A percentile compares a stretch with the other conserved stretches of the same genome.
Conservation (phyloP, 2,113 vertebrate genomes). For the Gymnogyps californianus region DNA sequence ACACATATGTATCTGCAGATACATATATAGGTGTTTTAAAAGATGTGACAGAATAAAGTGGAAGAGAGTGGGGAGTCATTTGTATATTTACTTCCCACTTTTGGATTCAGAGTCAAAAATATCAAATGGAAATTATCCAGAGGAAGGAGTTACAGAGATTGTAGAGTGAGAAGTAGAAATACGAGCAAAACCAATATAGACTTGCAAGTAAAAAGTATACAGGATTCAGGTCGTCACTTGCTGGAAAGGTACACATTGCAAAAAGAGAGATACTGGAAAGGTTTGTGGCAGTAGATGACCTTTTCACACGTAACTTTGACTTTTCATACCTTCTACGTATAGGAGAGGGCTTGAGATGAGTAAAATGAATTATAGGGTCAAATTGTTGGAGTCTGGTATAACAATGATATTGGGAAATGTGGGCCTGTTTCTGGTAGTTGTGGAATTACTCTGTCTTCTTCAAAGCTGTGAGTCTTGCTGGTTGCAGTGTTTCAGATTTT, state of each 20-base stretch:
- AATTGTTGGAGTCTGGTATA: background rate
- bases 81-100: background rate
- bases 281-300: background rate
- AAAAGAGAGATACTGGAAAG: background rate
- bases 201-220: background rate
- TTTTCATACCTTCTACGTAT: background rate
- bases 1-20: background rate
- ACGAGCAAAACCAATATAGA: background rate
- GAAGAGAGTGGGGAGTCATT: background rate
- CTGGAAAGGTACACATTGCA: background rate
- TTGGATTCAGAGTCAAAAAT: background rate
- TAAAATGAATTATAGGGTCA: background rate
- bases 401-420: background rate
- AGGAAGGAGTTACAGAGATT: background rate
- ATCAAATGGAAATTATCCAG: background rate
- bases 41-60: background rate
- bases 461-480: background rate
- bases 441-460: background rate
- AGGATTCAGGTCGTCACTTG: background rate
- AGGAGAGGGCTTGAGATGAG: background rate
- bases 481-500: background rate
- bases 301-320: background rate
- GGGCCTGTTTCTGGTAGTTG: background rate
- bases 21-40: background rate
- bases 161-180: background rate